phyloP scores from a whole-genome alignment of 1,140 invertebrate species.

The Drosophila albomicans region DNA sequence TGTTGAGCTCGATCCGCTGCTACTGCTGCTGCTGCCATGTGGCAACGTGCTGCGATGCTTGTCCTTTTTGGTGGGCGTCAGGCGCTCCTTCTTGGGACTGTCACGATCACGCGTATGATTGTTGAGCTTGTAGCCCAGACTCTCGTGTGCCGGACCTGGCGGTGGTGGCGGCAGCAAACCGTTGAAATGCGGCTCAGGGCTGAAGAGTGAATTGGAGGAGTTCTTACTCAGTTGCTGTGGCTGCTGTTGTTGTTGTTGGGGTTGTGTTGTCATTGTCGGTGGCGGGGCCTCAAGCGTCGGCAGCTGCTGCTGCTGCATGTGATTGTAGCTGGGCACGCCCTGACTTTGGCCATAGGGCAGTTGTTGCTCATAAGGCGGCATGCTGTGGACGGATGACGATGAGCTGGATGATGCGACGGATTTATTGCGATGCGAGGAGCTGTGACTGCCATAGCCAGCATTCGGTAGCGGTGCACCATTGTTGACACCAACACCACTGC shows the following conservation, averaged over 20 bases:
- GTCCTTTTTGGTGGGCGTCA: slow-evolving; percentile 74
- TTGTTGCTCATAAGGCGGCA: slow-evolving; percentile 71
- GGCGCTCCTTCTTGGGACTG: slow-evolving; percentile 71
- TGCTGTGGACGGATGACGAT: slow-evolving; percentile 70
- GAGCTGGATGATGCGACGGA: slow-evolving; percentile 59
- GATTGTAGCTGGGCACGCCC: slow-evolving; percentile 51
- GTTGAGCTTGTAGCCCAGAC: slow-evolving; percentile 61
- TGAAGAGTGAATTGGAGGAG: slow-evolving; percentile 68
- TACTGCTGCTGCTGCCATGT: slow-evolving; percentile 4
- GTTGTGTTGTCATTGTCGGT: slow-evolving; percentile 1
- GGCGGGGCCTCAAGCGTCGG: slow-evolving; percentile 27
- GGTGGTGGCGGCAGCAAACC: slow-evolving; percentile 61
- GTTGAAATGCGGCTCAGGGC: slow-evolving; percentile 74
- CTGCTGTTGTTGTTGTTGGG: slow-evolving; percentile 24
- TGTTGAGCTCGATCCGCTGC: slow-evolving; percentile 2
- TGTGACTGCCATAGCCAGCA: slow-evolving; percentile 51
- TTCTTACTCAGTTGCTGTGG: slow-evolving; percentile 47
- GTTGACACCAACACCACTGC: slow-evolving; percentile 17
- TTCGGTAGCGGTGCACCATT: slow-evolving; percentile 40
- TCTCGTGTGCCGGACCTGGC: slow-evolving; percentile 52
- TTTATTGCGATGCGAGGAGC: slow-evolving; percentile 64
- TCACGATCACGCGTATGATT: slow-evolving; percentile 69
- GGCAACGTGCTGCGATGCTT: slow-evolving; percentile 57
- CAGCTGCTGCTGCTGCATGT: slow-evolving; percentile 58
- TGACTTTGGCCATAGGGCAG: slow-evolving; percentile 70